phyloP scores from a whole-genome alignment of 2,113 vertebrate genomes.

The Chaetodon trifascialis region DNA sequence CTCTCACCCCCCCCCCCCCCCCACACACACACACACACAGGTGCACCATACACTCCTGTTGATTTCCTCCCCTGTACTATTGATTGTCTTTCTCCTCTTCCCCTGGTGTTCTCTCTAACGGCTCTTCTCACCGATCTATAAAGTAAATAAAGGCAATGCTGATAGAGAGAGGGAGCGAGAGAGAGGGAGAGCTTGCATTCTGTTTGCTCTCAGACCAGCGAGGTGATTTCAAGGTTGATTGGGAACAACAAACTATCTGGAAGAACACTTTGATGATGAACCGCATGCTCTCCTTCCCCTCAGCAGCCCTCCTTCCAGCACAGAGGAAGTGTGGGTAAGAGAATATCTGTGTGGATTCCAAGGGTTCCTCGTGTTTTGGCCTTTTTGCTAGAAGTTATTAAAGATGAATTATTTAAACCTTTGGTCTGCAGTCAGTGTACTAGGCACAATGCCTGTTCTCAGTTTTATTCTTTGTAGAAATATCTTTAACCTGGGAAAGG shows the following conservation, averaged over 20 bases:
- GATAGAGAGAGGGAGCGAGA: slow-evolving; percentile 43
- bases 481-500: slow-evolving; percentile 27
- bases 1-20: neutral
- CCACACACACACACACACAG: slow-evolving; percentile 30
- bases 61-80: slow-evolving; percentile 78
- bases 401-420: slow-evolving; percentile 34
- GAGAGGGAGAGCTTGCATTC: slow-evolving; percentile 35
- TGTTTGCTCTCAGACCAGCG: slow-evolving; percentile 65
- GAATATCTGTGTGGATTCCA: neutral
- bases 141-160: slow-evolving; percentile 80
- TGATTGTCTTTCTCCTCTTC: slow-evolving; percentile 75
- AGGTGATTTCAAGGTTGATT: slow-evolving; percentile 86
- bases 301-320: slow-evolving; percentile 33
- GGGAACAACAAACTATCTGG: slow-evolving; percentile 78
- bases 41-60: slow-evolving; percentile 57
- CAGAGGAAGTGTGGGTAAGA: slow-evolving; percentile 15
- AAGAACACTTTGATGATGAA: slow-evolving; percentile 66
- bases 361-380: slow-evolving; percentile 7
- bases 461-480: slow-evolving; percentile 35
- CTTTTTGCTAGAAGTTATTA: slow-evolving; percentile 25
- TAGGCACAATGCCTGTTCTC: slow-evolving; percentile 1
- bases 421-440: slow-evolving; percentile 11
- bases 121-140: slow-evolving; percentile 77
- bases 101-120: slow-evolving; percentile 72
- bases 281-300: slow-evolving; percentile 46